Conservation (phyloP, 2,113 vertebrate genomes). For the Rana temporaria region DNA sequence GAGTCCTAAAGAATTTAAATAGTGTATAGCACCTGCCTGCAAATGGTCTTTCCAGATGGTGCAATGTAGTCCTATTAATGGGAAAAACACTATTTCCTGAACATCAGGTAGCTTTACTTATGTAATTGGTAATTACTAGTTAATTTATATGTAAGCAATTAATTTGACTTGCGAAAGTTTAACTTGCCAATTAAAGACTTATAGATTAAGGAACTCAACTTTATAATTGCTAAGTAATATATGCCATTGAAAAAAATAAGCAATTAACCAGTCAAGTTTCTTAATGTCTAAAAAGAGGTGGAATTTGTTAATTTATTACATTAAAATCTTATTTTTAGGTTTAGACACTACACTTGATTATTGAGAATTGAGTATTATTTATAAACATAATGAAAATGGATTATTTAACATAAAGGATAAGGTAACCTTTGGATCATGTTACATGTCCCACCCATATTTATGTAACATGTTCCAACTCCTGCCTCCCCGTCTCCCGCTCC, state of each 20-base stretch:
- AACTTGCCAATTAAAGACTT: constrained; percentile 53
- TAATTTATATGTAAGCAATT: constrained; percentile 55
- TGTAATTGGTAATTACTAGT: constrained; percentile 52
- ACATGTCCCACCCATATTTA: no score
- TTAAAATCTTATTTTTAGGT: constrained; percentile 22
- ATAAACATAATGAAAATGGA: no score
- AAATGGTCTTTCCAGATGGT: constrained; percentile 50
- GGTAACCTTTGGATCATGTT: no score
- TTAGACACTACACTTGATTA: not conserved
- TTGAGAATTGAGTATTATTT: no score
- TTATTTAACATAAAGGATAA: no score
- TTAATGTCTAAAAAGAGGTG: constrained; percentile 15
- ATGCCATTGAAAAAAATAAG: constrained; percentile 51
- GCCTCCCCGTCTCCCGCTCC: no score
- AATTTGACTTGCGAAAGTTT: constrained; percentile 53
- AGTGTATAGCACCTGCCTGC: constrained; percentile 40
- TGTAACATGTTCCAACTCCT: no score
- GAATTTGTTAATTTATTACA: constrained; percentile 39
- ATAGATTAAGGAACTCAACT: constrained; percentile 49
- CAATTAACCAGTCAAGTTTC: constrained; percentile 51
- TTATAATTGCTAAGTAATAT: constrained; percentile 51
- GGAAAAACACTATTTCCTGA: constrained; percentile 36
- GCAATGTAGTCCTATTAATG: constrained; percentile 39
- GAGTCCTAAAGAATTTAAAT: constrained; percentile 18
- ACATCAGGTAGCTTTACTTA: constrained; percentile 52